A percentile compares a stretch with the other conserved stretches of the same genome.
phyloP scores from a whole-genome alignment of 2,888 invertebrate genomes.

The Timema cristinae region DNA sequence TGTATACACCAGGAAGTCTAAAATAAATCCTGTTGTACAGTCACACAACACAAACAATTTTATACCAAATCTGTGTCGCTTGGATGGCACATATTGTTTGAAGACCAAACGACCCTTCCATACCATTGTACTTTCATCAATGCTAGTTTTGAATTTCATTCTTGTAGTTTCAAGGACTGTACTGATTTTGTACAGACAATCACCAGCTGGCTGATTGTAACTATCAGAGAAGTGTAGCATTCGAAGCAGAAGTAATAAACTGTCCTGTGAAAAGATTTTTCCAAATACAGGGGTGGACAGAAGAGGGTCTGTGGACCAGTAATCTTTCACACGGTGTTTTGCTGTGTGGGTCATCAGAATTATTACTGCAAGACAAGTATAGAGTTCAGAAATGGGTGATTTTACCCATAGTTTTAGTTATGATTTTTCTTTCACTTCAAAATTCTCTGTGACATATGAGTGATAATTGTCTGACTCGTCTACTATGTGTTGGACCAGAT shows the following conservation, averaged over 20 bases:
- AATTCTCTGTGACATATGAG: background rate
- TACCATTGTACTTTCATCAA: background rate
- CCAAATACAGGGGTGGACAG: background rate
- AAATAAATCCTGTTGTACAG: background rate
- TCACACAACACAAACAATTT: slow-evolving; percentile 6
- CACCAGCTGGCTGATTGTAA: slow-evolving; percentile 7
- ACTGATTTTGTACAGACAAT: background rate
- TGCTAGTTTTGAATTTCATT: slow-evolving; percentile 3
- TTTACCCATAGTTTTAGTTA: background rate
- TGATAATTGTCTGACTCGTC: background rate
- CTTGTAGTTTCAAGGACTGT: background rate
- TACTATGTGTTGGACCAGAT: background rate
- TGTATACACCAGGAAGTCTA: slow-evolving; percentile 2
- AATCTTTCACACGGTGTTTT: background rate
- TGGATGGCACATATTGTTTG: slow-evolving; percentile 6
- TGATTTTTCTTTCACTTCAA: background rate
- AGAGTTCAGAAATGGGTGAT: background rate
- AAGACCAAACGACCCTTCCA: slow-evolving; percentile 3
- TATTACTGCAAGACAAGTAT: background rate
- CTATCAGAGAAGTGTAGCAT: background rate
- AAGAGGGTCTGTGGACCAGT: background rate
- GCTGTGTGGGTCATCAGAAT: slow-evolving; percentile 3
- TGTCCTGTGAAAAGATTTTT: slow-evolving; percentile 11
- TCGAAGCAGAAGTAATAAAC: background rate
- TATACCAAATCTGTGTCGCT: background rate